Conservation (phyloP, 2,888 invertebrate genomes). For the Volucella zonaria region DNA sequence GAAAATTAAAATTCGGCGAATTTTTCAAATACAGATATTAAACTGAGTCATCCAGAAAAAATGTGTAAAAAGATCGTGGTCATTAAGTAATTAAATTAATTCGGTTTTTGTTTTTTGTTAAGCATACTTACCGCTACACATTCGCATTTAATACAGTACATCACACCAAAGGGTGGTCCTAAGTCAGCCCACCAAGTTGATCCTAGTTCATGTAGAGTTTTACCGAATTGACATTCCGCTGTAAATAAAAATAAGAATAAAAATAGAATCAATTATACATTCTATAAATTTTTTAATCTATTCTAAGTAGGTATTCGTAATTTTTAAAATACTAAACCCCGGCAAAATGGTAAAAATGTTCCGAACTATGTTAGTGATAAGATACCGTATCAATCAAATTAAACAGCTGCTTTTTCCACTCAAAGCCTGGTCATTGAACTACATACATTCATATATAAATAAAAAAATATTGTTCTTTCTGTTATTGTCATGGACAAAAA, state of each 20-base stretch:
- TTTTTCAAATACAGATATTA: constrained; percentile 34
- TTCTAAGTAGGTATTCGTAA: not conserved
- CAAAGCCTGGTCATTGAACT: constrained; percentile 51
- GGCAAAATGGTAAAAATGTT: constrained; percentile 9
- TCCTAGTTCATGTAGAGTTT: constrained; percentile 92
- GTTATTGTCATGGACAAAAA: constrained; percentile 27
- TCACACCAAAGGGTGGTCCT: constrained; percentile 95
- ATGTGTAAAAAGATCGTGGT: constrained; percentile 11
- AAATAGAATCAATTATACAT: constrained; percentile 19
- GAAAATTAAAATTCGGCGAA: not conserved
- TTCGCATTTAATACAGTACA: constrained; percentile 98
- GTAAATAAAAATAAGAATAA: constrained; percentile 75
- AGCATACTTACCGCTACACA: constrained; percentile 93
- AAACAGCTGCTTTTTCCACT: constrained; percentile 13
- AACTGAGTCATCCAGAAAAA: constrained; percentile 51
- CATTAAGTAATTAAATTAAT: constrained; percentile 18
- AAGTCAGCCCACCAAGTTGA: constrained; percentile 96
- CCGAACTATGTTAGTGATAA: constrained; percentile 27
- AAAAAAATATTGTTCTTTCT: constrained; percentile 14
- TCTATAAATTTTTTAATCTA: constrained; percentile 8
- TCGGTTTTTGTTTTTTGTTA: not conserved
- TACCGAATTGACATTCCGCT: constrained; percentile 95
- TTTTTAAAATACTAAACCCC: not conserved
- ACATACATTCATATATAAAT: constrained; percentile 21
- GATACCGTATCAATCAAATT: constrained; percentile 36